phyloP scores from a whole-genome alignment of 2,113 vertebrate genomes.

The Cepphus grylle region DNA sequence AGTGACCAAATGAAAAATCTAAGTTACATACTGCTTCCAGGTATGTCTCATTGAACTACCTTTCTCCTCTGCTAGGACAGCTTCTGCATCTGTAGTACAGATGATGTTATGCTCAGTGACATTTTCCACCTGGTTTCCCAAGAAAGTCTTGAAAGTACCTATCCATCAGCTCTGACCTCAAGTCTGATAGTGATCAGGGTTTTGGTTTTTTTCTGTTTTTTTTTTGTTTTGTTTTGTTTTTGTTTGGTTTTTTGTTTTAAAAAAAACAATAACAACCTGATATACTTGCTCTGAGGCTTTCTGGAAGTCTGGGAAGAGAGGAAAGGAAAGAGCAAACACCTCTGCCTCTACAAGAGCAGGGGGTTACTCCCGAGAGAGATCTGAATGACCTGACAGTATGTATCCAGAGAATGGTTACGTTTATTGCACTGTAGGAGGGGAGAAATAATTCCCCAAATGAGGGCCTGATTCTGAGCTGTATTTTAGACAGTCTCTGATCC shows the following conservation, averaged over 20 bases:
- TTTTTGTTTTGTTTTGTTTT: background rate
- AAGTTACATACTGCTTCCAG: background rate
- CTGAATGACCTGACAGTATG: background rate
- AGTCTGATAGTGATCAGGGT: background rate
- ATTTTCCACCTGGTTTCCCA: conserved; percentile 20
- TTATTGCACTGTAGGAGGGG: background rate
- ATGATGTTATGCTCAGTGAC: background rate
- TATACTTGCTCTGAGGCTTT: background rate
- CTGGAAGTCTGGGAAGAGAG: background rate
- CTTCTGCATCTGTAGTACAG: background rate
- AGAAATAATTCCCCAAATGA: background rate
- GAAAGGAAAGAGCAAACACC: background rate
- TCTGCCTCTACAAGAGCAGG: background rate
- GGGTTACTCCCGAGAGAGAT: background rate
- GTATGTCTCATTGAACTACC: background rate
- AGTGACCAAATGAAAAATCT: background rate
- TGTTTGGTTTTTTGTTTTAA: background rate
- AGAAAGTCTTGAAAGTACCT: background rate
- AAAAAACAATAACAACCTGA: background rate
- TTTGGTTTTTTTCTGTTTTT: background rate
- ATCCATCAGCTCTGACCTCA: background rate
- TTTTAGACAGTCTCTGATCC: background rate
- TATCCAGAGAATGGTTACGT: background rate
- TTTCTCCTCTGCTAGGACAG: background rate
- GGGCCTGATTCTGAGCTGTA: background rate